Percentiles rank a stretch among this genome's conserved stretches.
phyloP scores from a whole-genome alignment of 2,113 vertebrate species.

The Puffinus mauretanicus region DNA sequence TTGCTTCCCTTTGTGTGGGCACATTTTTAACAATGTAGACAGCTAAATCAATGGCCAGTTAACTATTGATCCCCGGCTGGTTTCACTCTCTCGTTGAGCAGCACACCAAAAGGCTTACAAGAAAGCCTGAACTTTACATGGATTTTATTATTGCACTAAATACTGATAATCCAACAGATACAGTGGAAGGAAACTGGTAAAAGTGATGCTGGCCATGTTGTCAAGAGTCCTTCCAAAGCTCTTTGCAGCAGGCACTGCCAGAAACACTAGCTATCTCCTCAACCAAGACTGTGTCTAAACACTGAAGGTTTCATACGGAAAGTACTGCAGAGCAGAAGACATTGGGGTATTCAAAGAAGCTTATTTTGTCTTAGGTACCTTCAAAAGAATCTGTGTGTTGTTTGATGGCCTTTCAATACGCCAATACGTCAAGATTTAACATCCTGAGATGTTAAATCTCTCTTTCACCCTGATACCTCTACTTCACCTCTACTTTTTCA shows the following conservation, averaged over 20 bases:
- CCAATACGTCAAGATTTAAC: background rate
- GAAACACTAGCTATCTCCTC: background rate
- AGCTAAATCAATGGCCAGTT: conserved; percentile 36
- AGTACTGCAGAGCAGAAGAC: background rate
- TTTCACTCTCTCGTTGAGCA: background rate
- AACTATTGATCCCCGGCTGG: conserved; percentile 12
- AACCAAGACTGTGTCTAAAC: background rate
- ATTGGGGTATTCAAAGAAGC: background rate
- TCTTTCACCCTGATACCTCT: background rate
- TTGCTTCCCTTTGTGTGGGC: background rate
- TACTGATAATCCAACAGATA: background rate
- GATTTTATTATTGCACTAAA: background rate
- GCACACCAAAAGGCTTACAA: background rate
- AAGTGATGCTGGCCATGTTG: background rate
- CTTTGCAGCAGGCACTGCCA: background rate
- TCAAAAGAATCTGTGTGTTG: background rate
- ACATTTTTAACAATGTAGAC: background rate
- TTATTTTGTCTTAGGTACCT: background rate
- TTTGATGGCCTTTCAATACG: background rate
- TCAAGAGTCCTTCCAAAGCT: background rate
- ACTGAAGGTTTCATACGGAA: background rate
- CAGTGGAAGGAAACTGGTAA: background rate
- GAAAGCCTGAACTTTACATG: background rate
- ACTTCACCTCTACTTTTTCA: background rate
- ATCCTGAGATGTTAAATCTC: background rate